These are phyloP conservation scores for Zaprionus davidi DNA, from an alignment of 1,140 invertebrate genomes.

Conservation along the genomic window DNA sequence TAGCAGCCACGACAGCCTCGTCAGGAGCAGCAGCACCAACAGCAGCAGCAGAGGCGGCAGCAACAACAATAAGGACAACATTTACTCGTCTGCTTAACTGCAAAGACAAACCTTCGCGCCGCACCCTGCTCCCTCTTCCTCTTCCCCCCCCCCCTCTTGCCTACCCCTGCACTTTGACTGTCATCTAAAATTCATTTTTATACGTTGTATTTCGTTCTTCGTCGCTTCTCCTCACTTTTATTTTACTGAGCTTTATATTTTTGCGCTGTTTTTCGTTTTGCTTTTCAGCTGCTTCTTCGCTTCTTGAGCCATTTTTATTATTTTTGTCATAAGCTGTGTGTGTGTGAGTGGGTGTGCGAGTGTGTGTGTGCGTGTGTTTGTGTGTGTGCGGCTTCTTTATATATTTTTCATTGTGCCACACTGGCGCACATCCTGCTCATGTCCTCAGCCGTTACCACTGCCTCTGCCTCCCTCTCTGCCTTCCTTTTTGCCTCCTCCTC, in stretches of 20 bases:
- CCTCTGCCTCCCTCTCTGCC: background rate
- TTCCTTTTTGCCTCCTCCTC: background rate
- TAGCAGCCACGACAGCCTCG: conserved; percentile 42
- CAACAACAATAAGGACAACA: conserved; percentile 77
- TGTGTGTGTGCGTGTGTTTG: conserved; percentile 30
- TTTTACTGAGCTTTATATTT: conserved; percentile 57
- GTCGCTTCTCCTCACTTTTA: conserved; percentile 36
- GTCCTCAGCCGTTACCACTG: conserved; percentile 14
- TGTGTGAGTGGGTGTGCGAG: conserved; percentile 26
- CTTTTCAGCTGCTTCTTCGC: conserved; percentile 67
- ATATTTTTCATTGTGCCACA: conserved; percentile 82
- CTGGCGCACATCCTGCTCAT: conserved; percentile 72
- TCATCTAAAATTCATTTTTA: conserved; percentile 83
- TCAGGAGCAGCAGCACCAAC: conserved; percentile 15
- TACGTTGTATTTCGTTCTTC: conserved; percentile 68
- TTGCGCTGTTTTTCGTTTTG: conserved; percentile 59
- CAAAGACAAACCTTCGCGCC: conserved; percentile 71
- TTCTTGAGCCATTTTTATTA: conserved; percentile 82
- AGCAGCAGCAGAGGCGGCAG: conserved; percentile 6
- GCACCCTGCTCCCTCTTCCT: conserved; percentile 6
- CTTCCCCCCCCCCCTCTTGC: too few species aligned
- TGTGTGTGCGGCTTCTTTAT: conserved; percentile 74
- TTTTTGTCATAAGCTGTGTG: conserved; percentile 74
- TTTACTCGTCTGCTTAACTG: conserved; percentile 82
- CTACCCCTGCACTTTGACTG: conserved; percentile 65